A percentile compares a stretch with the other conserved stretches of the same genome.
Evolutionary conservation across 2,888 invertebrate genomes (phyloP).

Genomic region (Leuctra nigra): DNA sequence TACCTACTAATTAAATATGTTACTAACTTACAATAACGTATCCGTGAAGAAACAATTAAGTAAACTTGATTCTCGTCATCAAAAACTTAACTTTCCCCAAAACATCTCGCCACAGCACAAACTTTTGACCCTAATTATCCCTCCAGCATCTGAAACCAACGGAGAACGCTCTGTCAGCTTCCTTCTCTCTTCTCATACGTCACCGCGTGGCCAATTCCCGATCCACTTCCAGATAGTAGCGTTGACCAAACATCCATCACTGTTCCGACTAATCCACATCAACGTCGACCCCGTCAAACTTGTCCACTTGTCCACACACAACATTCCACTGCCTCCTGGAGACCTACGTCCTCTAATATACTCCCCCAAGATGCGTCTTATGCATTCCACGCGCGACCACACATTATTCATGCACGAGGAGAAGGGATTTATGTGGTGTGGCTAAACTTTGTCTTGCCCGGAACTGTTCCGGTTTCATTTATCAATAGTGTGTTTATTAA

Average conservation of each 20-base stretch:
- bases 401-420: background rate
- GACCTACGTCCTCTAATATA: background rate
- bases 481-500: slow-evolving; percentile 1
- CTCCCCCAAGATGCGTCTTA: background rate
- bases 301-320: slow-evolving; percentile 2
- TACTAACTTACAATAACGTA: too few relatives aligned
- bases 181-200: too few relatives aligned
- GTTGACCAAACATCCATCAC: slow-evolving; percentile 1
- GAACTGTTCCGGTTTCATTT: background rate
- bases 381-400: background rate
- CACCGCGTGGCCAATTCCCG: background rate
- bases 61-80: too few relatives aligned
- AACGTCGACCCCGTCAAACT: background rate
- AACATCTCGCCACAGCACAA: too few relatives aligned
- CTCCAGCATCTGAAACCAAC: too few relatives aligned
- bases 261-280: slow-evolving; percentile 5
- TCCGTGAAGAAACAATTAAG: too few relatives aligned
- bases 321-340: background rate
- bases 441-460: background rate
- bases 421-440: background rate
- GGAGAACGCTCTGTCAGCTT: too few relatives aligned
- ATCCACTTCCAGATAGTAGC: too few relatives aligned
- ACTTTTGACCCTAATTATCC: too few relatives aligned
- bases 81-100: too few relatives aligned
- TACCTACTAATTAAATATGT: too few relatives aligned